Evolutionary conservation across 2,797 vertebrate species (phyloP), one percentile per base, ranked within the genome.

Genomic region (Acomys russatus): DNA sequence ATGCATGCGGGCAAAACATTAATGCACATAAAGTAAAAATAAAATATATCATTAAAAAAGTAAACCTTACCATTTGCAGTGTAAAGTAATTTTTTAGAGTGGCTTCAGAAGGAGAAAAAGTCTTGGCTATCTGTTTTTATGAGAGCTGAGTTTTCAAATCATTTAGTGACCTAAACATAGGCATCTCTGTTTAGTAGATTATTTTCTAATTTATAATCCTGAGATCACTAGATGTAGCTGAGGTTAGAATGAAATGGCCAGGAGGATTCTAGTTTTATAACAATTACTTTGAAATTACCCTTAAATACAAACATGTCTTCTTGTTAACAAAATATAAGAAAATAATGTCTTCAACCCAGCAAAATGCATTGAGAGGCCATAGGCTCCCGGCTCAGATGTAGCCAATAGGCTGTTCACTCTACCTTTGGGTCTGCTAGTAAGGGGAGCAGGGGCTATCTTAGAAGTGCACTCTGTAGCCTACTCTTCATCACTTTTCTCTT

Each of bases 111-210:
- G 6, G 23, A 76, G 25, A 23, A 66, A 74, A 88, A 96, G 7
- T 28, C 25, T 68, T 66, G 23, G 9, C 14, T 49, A 54, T 89
- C 54, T 90, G 11, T 33, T 66, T 74, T 6, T 94, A 30, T 51
- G 33, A 92, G 38, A 96, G 1, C 68, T 20, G 18, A 3, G 8
- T 49, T 68, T 95, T 88, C 6, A 86, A 94, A 4, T 9, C 4
- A 84, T 9, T 83, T 28, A 49, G 38, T 22, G 38, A 93, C 61
- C n/a, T 77, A 95, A 92, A 68, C 30, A 54, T 11, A 79, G 94
- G 10, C 82, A 96, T 6, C 14, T 66, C 38, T 59, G 56, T 17
- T 59, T 59, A 59, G 56, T 17, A 59, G 56, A 74, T 92, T 66
- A 18, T 25, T 33, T 33, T n/a, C 22, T 3, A 85, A 64, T 66